Base-by-base conservation (phyloP, 2,888 invertebrate species). In the Zonitis immaculata region DNA sequence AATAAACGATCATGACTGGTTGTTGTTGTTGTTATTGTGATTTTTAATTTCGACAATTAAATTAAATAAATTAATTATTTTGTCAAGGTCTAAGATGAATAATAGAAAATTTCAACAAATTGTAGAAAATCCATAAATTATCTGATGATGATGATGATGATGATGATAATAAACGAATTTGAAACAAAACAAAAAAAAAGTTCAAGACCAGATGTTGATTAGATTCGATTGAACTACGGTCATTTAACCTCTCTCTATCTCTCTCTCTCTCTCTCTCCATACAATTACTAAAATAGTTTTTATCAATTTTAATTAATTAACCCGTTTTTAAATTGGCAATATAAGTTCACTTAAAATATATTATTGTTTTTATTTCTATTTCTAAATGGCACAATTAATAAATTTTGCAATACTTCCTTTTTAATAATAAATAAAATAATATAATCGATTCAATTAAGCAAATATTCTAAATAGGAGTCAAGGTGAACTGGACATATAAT, bases 301-400 rank as follows among this genome's bases (percentile, higher is more conserved):
- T 35, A 52, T 52, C 48, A 48, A 22, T 48, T 52, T 48, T 52
- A 52, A 52, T 52, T 51, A 51, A 51, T 47, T 52, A 52, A 52
- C 35, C 11, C 26, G 42, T 35, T 44, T 52, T 52, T n/a, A 48
- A 32, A 52, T 27, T 32, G 26, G 35, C 27, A 32, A 51, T 6
- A 44, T n/a, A n/a, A n/a, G n/a, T n/a, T n/a, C n/a, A n/a, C n/a
- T n/a, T n/a, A n/a, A n/a, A n/a, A n/a, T n/a, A n/a, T n/a, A n/a
- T n/a, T n/a, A n/a, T n/a, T n/a, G n/a, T n/a, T n/a, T n/a, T n/a
- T n/a, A 27, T 22, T 26, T 44, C 27, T 44, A 16, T 26, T 27
- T 51, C n/a, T 51, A 39, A 51, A 12, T 20, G 43, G 25, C 25
- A 25, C 25, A 32, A 2, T 32, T 14, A 6, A 32, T 32, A 3